Conservation (phyloP, 2,113 vertebrate genomes). For the Sterrhoptilus dennistouni region DNA sequence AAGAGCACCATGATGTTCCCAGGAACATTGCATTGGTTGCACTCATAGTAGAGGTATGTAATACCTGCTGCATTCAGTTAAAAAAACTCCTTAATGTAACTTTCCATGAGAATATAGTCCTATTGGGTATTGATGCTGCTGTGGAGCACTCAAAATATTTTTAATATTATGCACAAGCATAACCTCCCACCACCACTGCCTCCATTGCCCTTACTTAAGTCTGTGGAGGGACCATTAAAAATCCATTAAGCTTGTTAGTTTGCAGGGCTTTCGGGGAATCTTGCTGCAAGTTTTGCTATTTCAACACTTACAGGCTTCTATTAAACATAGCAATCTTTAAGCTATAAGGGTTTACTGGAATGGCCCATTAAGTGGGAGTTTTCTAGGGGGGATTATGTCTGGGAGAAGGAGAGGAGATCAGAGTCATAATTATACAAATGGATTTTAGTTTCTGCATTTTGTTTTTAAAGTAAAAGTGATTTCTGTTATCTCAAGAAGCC, state of each 20-base stretch:
- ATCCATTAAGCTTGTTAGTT: conserved; percentile 66
- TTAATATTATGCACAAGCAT: conserved; percentile 45
- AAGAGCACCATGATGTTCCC: background rate
- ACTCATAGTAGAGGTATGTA: background rate
- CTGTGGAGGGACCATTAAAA: conserved; percentile 62
- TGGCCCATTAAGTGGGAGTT: conserved; percentile 40
- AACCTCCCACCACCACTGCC: conserved; percentile 8
- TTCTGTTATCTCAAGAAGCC: conserved; percentile 53
- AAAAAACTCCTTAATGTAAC: conserved; percentile 5
- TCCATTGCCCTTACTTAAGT: conserved; percentile 17
- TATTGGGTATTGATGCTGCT: background rate
- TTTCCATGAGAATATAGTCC: conserved; percentile 22
- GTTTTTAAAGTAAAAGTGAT: conserved; percentile 47
- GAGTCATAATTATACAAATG: conserved; percentile 50
- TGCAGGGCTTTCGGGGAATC: conserved; percentile 46
- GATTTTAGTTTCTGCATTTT: conserved; percentile 57
- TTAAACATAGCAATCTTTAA: conserved; percentile 44
- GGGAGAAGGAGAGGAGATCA: background rate
- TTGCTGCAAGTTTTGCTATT: conserved; percentile 41
- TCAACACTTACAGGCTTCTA: conserved; percentile 14
- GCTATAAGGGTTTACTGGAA: conserved; percentile 35
- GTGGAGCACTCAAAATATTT: conserved; percentile 42
- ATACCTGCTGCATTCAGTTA: conserved; percentile 3
- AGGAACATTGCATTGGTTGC: background rate
- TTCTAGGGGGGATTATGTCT: conserved; percentile 20